A percentile compares a stretch with the other conserved stretches of the same genome.
These are phyloP conservation scores for Lutjanus erythropterus DNA, from an alignment of 2,113 vertebrate species.

Conservation along the genomic window DNA sequence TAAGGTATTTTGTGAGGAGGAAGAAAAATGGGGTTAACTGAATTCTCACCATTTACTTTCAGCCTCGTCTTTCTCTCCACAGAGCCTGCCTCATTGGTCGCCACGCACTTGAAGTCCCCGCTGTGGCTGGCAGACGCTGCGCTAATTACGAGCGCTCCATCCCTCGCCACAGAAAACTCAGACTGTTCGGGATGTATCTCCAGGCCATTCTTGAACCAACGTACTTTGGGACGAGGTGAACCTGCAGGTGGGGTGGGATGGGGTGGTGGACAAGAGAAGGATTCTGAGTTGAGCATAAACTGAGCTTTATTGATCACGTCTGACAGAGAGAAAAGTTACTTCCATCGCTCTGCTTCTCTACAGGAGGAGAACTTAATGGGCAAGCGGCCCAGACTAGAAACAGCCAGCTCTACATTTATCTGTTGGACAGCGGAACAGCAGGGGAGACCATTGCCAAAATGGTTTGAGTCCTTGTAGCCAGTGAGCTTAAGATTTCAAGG, in stretches of 20 bases:
- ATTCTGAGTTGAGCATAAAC: slow-evolving; percentile 22
- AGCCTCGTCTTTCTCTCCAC: slow-evolving; percentile 86
- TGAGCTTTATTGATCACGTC: slow-evolving; percentile 50
- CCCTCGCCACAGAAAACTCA: slow-evolving; percentile 77
- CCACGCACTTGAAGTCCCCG: slow-evolving; percentile 89
- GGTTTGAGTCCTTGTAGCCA: slow-evolving; percentile 46
- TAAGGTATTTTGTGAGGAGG: neutral
- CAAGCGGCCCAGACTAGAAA: slow-evolving; percentile 55
- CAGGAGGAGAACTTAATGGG: slow-evolving; percentile 49
- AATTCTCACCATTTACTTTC: slow-evolving; percentile 87
- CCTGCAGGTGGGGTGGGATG: slow-evolving; percentile 83
- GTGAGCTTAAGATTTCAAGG: slow-evolving; percentile 65
- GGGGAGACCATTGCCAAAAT: slow-evolving; percentile 68
- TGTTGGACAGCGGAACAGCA: slow-evolving; percentile 60
- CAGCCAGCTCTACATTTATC: slow-evolving; percentile 69
- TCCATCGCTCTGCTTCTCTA: slow-evolving; percentile 43
- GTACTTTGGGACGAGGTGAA: slow-evolving; percentile 85
- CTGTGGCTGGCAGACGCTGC: slow-evolving; percentile 83
- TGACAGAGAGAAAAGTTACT: slow-evolving; percentile 59
- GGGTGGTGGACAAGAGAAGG: slow-evolving; percentile 17
- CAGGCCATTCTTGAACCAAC: slow-evolving; percentile 88
- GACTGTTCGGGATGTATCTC: slow-evolving; percentile 83
- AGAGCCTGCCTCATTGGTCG: slow-evolving; percentile 89
- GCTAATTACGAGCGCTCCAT: slow-evolving; percentile 87
- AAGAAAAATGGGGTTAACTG: neutral